A percentile compares a stretch with the other conserved stretches of the same genome.
These are phyloP conservation scores for Odontocolon sp. DNA, from an alignment of 2,888 invertebrate species.

Conservation along the genomic window DNA sequence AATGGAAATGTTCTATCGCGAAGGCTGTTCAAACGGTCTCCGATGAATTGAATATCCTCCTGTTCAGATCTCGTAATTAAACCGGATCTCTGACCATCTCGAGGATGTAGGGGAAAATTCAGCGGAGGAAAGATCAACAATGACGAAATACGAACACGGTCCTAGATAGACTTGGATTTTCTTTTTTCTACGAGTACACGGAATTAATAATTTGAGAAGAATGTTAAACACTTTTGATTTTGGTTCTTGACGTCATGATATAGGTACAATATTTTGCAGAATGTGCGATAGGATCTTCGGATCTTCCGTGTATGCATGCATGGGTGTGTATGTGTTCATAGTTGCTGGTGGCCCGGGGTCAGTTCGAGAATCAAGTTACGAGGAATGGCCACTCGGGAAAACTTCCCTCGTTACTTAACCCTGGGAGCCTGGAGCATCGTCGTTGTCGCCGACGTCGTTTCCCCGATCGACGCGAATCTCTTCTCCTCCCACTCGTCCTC, in stretches of 20 bases:
- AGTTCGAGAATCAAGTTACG: slow-evolving; percentile 62
- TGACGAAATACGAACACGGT: neutral
- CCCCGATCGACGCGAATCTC: slow-evolving; percentile 31
- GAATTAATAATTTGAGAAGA: neutral
- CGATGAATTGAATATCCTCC: neutral
- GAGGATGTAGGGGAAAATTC: neutral
- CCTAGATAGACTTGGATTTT: no score
- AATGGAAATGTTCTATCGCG: neutral
- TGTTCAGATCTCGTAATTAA: neutral
- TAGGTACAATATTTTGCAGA: neutral
- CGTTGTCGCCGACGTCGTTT: slow-evolving; percentile 45
- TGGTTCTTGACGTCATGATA: no score
- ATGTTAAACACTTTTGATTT: no score
- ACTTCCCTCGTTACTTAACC: slow-evolving; percentile 62
- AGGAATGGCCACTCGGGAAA: slow-evolving; percentile 62
- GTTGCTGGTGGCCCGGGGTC: slow-evolving; percentile 49
- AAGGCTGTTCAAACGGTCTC: neutral
- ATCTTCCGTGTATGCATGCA: slow-evolving; percentile 12
- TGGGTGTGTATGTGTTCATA: slow-evolving; percentile 21
- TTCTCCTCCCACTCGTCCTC: neutral
- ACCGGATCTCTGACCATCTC: neutral
- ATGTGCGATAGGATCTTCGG: slow-evolving; percentile 10
- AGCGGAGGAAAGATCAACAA: neutral
- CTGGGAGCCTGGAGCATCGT: slow-evolving; percentile 49
- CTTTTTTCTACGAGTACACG: neutral